Conservation (phyloP, 37 sponge, comb jelly and placozoan genomes). For the Bolinopsis microptera region DNA sequence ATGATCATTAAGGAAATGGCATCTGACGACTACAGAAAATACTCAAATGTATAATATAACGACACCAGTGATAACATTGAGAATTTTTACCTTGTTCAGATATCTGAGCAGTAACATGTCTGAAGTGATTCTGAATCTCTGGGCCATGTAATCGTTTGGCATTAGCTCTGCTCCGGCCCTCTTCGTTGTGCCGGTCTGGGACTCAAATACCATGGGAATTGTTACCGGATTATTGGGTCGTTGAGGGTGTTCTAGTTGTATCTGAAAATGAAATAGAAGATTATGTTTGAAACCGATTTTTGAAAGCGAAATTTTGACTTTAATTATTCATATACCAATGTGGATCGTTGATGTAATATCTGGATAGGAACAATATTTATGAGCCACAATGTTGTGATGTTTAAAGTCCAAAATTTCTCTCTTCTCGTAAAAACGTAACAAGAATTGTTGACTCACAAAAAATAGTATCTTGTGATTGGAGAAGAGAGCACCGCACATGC, state of each 20-base stretch:
- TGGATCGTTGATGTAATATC: no score
- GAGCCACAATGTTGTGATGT: no score
- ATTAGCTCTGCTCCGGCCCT: conserved; percentile 1
- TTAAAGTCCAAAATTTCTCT: no score
- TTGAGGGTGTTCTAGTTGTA: neutral
- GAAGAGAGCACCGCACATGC: conserved; percentile 6
- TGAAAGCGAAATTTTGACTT: no score
- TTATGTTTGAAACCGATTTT: neutral
- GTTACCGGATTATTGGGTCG: conserved; percentile 30
- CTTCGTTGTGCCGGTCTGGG: conserved; percentile 20
- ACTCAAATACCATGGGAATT: conserved; percentile 47
- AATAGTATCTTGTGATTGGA: conserved; percentile 46
- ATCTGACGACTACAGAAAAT: neutral
- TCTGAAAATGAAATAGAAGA: neutral
- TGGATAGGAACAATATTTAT: no score
- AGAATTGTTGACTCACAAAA: conserved; percentile 45
- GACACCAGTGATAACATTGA: no score
- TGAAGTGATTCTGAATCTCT: conserved; percentile 2
- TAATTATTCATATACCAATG: no score
- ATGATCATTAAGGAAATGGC: neutral
- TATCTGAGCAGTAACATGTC: neutral
- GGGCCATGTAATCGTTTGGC: conserved; percentile 56
- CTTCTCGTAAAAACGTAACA: no score
- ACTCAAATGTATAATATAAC: no score
- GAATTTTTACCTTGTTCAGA: conserved; percentile 48